Evolutionary conservation across 2,113 vertebrate genomes (phyloP).

Genomic region (Pholis gunnellus): DNA sequence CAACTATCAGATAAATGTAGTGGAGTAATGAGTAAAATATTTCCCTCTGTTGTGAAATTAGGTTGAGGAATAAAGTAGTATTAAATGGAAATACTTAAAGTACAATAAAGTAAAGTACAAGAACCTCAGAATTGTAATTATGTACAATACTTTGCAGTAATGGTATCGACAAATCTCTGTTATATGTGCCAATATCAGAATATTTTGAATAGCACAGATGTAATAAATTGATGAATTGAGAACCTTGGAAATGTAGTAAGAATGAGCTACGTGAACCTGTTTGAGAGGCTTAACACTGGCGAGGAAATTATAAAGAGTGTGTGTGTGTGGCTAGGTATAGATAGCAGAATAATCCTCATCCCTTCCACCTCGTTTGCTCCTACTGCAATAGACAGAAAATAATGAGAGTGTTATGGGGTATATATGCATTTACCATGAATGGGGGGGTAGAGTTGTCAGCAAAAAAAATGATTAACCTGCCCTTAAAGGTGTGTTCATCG

Average conservation of each 20-base stretch:
- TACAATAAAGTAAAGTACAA: background rate
- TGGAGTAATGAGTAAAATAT: background rate
- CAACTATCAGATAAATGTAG: background rate
- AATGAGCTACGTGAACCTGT: conserved; percentile 25
- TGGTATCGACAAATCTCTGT: background rate
- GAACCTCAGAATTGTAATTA: background rate
- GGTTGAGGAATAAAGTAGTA: background rate
- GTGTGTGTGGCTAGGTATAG: conserved; percentile 23
- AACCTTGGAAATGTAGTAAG: conserved; percentile 2
- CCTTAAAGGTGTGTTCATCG: conserved; percentile 39
- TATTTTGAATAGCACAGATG: background rate
- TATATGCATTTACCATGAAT: conserved; percentile 36
- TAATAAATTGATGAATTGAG: background rate
- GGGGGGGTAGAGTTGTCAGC: conserved; percentile 19
- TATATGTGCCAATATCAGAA: background rate
- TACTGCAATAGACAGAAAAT: conserved; percentile 25
- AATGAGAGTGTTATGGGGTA: conserved; percentile 26
- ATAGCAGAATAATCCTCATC: conserved; percentile 59
- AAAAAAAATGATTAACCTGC: conserved; percentile 40
- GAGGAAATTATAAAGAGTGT: conserved; percentile 8
- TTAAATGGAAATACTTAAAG: no score
- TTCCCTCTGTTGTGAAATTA: background rate
- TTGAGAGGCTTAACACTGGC: conserved; percentile 23
- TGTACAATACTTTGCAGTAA: background rate
- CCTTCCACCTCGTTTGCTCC: conserved; percentile 58